Evolutionary conservation across 2,797 vertebrate species (phyloP).

Genomic region (Silurus lanzhouensis): DNA sequence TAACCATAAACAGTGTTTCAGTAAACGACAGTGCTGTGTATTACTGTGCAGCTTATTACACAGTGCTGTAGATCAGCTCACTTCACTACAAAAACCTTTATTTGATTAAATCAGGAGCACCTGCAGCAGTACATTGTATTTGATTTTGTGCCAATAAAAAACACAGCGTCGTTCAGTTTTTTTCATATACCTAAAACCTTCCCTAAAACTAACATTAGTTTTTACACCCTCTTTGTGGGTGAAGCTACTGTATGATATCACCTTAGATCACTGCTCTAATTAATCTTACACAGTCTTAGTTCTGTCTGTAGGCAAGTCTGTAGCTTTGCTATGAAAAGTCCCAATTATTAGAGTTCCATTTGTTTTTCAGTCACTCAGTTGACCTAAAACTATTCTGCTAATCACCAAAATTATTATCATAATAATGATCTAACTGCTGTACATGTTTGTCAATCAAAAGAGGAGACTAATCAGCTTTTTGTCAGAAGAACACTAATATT

Average conservation of each 20-base stretch:
- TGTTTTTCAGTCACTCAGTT: constrained; percentile 30
- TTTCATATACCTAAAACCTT: no score
- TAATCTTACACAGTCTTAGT: not conserved
- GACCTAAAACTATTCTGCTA: not conserved
- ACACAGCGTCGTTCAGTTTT: no score
- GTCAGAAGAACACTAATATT: not conserved
- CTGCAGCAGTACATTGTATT: no score
- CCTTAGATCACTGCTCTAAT: not conserved
- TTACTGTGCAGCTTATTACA: constrained; percentile 54
- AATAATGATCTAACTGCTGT: not conserved
- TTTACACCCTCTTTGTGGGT: not conserved
- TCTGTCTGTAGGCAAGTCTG: no score
- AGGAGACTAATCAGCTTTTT: not conserved
- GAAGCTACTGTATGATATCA: not conserved
- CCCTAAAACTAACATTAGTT: not conserved
- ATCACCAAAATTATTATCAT: not conserved
- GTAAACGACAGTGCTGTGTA: constrained; percentile 55
- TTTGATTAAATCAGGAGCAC: no score
- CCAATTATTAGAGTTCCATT: not conserved
- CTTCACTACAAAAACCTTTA: no score
- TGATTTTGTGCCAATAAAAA: no score
- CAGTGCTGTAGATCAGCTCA: no score
- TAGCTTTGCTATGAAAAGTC: not conserved
- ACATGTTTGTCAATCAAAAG: not conserved
- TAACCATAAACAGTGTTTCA: constrained; percentile 38